Base-by-base conservation (phyloP, 30 jellyfish, hydroid and myxozoan species). In the Cassiopea andromeda region DNA sequence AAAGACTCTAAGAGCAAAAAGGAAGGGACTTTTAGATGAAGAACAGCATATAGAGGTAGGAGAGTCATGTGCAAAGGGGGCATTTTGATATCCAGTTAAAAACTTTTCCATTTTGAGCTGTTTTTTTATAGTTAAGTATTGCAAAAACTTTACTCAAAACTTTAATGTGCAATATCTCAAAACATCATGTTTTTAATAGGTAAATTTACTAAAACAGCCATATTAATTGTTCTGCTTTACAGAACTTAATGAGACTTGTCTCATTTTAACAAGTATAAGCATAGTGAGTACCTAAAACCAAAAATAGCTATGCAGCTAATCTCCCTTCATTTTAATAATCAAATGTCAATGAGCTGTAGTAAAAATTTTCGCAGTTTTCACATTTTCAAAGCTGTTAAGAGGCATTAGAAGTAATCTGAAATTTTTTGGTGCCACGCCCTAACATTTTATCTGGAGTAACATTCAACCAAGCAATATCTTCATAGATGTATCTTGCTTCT, bases 1-100 rank as follows among this genome's bases (percentile, higher is more conserved):
- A 87, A 87, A 78, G 49, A 13, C 73, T 7, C 80, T 77, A 48
- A 77, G 94, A 77, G 78, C 73, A 47, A 60, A 48, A 73, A 75
- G 60, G 70, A 87, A 87, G 69, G 94, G 94, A 48, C 81, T 47
- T 75, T 50, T 61, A 27, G 86, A 61, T 69, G 46, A 82, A 48
- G 89, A 82, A 47, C 60, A 82, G 77, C 66, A 17, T 45, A 82
- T 13, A 60, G 91, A 82, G 69, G 89, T 89, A 17, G 86, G 81
- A 45, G 91, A 82, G 17, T 82, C 91, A n/a, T 57, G 16, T 82
- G 89, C 44, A 60, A 60, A 0, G 69, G 91, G 91, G 66, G 77
- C 75, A n/a, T 82, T 60, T 82, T 82, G 69, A 82, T 61, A 44
- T 58, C 49, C 38, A 80, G 17, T 14, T 2, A 14, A 46, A 38